phyloP scores from a whole-genome alignment of 2,888 invertebrate genomes.

The Hirtodrosophila alboralis region DNA sequence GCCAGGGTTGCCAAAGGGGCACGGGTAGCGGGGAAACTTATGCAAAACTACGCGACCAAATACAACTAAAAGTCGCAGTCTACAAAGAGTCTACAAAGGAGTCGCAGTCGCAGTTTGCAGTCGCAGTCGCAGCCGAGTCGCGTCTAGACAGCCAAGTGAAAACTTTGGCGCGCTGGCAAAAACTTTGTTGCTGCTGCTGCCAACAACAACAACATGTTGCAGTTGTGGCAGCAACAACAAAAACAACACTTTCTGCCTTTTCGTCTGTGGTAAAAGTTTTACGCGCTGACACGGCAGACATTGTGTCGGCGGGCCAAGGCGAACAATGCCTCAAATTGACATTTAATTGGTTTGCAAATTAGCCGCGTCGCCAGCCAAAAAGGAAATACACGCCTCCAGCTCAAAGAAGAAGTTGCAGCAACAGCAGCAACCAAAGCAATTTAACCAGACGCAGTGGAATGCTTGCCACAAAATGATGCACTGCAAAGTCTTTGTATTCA shows the following conservation, averaged over 20 bases:
- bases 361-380: conserved; percentile 60
- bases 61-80: conserved; percentile 57
- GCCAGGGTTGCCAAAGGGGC: neutral
- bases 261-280: conserved; percentile 38
- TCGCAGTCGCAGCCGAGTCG: conserved; percentile 19
- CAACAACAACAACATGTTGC: conserved; percentile 33
- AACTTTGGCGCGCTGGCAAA: conserved; percentile 64
- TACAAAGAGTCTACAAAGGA: conserved; percentile 53
- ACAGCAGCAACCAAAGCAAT: too few species aligned
- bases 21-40: conserved; percentile 51
- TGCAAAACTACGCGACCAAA: conserved; percentile 77
- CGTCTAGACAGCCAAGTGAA: conserved; percentile 68
- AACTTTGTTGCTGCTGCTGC: conserved; percentile 37
- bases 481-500: conserved; percentile 9
- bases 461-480: conserved; percentile 25
- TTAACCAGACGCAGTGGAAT: too few species aligned
- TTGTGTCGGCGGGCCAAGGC: conserved; percentile 44
- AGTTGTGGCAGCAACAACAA: conserved; percentile 29
- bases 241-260: conserved; percentile 23
- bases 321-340: conserved; percentile 81
- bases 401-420: conserved; percentile 5
- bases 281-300: conserved; percentile 59
- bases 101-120: conserved; percentile 17
- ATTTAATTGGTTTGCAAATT: conserved; percentile 82
- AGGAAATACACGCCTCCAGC: conserved; percentile 38